phyloP scores from a whole-genome alignment of 2,888 invertebrate genomes.

The Drosophila anomalata region DNA sequence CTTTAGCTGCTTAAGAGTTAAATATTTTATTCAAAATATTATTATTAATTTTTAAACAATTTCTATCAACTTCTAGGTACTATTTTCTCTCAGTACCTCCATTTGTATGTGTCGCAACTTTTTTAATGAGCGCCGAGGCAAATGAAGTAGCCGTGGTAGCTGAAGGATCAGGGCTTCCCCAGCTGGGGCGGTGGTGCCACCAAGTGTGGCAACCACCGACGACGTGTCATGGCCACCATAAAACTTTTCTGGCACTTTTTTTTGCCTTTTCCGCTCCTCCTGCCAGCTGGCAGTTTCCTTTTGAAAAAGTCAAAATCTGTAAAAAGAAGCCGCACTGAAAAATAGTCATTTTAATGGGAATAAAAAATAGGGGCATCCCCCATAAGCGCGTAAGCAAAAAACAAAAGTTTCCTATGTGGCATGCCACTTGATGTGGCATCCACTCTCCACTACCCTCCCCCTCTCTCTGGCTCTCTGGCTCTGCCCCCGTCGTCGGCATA shows the following conservation, averaged over 20 bases:
- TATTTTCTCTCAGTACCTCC: conserved; percentile 38
- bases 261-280: neutral
- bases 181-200: conserved; percentile 2
- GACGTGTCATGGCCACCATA: conserved; percentile 64
- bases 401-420: conserved; percentile 55
- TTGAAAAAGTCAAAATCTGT: conserved; percentile 62
- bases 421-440: conserved; percentile 62
- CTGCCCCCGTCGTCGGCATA: conserved; percentile 58
- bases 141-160: conserved; percentile 69
- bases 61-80: neutral
- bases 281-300: conserved; percentile 8
- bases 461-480: conserved; percentile 19
- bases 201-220: conserved; percentile 25
- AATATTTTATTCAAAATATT: neutral
- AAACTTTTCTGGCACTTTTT: conserved; percentile 75
- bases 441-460: conserved; percentile 15
- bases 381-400: conserved; percentile 54
- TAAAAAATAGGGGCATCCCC: conserved; percentile 35
- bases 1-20: no score
- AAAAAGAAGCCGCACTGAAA: conserved; percentile 32
- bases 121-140: conserved; percentile 74
- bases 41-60: neutral
- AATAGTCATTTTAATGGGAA: conserved; percentile 32
- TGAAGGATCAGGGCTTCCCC: conserved; percentile 21
- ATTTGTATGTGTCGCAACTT: conserved; percentile 78